Conservation (phyloP, 2,888 invertebrate genomes). For the Helicoverpa assulta region DNA sequence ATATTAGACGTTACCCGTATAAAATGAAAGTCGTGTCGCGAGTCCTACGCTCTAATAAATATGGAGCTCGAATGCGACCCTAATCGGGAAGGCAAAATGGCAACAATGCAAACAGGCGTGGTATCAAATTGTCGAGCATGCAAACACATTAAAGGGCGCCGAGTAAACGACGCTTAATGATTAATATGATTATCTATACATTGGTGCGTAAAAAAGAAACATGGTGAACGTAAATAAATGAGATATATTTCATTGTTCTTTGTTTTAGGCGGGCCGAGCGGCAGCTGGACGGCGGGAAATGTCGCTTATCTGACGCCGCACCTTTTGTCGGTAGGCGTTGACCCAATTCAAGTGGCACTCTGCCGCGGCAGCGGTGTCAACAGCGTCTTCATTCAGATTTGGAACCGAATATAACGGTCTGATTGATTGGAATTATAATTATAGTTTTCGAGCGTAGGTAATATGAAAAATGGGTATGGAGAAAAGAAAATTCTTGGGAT, state of each 20-base stretch:
- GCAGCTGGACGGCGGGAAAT: slow-evolving; percentile 86
- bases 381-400: slow-evolving; percentile 79
- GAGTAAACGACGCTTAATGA: slow-evolving; percentile 85
- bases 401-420: slow-evolving; percentile 65
- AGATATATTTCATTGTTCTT: slow-evolving; percentile 85
- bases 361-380: slow-evolving; percentile 76
- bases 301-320: slow-evolving; percentile 88
- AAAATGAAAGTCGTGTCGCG: slow-evolving; percentile 87
- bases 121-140: slow-evolving; percentile 87
- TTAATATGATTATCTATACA: slow-evolving; percentile 88
- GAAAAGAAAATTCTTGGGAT: background rate
- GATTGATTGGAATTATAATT: slow-evolving; percentile 41
- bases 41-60: slow-evolving; percentile 88
- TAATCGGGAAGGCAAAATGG: slow-evolving; percentile 88
- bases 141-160: slow-evolving; percentile 88
- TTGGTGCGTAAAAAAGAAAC: slow-evolving; percentile 76
- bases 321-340: slow-evolving; percentile 89
- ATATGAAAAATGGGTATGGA: slow-evolving; percentile 16
- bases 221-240: slow-evolving; percentile 82
- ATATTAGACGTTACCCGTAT: slow-evolving; percentile 79
- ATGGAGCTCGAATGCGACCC: slow-evolving; percentile 87
- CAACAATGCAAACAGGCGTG: slow-evolving; percentile 88
- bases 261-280: slow-evolving; percentile 84
- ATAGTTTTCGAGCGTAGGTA: background rate
- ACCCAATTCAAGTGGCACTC: slow-evolving; percentile 87